Base-by-base conservation (phyloP, 2,113 vertebrate genomes). In the Cettia cetti region DNA sequence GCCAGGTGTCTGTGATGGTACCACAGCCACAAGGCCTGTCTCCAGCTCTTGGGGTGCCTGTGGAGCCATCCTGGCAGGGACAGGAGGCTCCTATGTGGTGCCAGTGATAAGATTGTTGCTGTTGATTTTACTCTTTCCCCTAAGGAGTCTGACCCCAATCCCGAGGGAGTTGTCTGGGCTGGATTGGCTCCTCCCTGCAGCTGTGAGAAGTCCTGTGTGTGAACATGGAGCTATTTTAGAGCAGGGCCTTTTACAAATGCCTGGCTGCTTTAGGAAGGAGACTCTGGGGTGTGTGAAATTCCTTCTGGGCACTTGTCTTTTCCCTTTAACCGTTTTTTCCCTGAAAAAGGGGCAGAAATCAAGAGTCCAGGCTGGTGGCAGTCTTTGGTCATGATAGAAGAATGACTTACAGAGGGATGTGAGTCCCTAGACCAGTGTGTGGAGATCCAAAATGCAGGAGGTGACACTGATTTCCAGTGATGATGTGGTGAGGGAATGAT, bases 11-110 rank as follows among this genome's bases (percentile, higher is more conserved):
- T 4, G 4, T 0, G 2, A 6, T 4, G 37, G 57, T 59, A 24
- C 50, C 3, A 2, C 20, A 26, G 74, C 53, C 53, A 44, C 54
- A 0, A 0, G 33, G 44, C n/a, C 64, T 0, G 0, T 21, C 45
- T 50, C 40, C 0, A 2, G 7, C 31, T 35, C 13, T 26, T 75
- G 40, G 49, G 64, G 30, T 84, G 63, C 40, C 61, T n/a, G 39
- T 49, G 68, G 1, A 24, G 40, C 40, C 4, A 1, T 70, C 56
- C 79, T 74, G 71, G 56, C 45, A 17, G 0, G 10, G 45, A 10
- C 7, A 13, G 64, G 40, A 11, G 53, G 61, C 40, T 2, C 40
- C 63, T 20, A 1, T 19, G 3, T 1, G 11, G 5, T 63, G 78
- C 5, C 2, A 23, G 37, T 3, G 49, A 7, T 26, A 31, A 40